Conservation (phyloP, 2,113 vertebrate species). For the Mormyrus lacerda region DNA sequence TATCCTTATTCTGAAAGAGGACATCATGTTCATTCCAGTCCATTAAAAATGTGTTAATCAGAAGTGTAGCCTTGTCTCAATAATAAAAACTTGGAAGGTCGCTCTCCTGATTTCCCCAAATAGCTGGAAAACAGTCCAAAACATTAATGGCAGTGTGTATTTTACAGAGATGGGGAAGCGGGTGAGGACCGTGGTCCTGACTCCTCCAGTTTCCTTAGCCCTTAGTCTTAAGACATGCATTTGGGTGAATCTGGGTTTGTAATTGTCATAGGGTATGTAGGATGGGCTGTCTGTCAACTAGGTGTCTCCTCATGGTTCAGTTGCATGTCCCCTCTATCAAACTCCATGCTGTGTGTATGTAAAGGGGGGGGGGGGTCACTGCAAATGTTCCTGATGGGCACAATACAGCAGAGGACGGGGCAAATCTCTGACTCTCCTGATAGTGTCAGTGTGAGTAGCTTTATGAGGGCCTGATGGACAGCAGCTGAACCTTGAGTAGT, state of each 20-base stretch:
- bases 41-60: background rate
- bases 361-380: background rate
- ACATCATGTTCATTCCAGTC: background rate
- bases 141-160: conserved; percentile 15
- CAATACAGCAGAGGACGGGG: background rate
- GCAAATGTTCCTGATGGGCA: background rate
- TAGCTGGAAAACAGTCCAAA: conserved; percentile 16
- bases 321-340: background rate
- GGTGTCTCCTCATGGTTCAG: background rate
- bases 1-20: background rate
- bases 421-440: background rate
- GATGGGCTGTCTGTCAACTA: background rate
- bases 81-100: background rate
- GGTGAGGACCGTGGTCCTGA: background rate
- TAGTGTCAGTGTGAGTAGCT: background rate
- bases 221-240: background rate
- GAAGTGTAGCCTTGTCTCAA: background rate
- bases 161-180: background rate
- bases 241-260: background rate
- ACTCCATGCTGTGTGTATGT: background rate
- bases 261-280: background rate
- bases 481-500: background rate
- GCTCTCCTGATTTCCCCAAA: background rate
- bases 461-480: background rate
- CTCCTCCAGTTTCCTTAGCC: background rate